Evolutionary conservation across 2,888 invertebrate species (phyloP), one percentile per base, ranked within the genome.

Genomic region (Choristoneura rosaceana): DNA sequence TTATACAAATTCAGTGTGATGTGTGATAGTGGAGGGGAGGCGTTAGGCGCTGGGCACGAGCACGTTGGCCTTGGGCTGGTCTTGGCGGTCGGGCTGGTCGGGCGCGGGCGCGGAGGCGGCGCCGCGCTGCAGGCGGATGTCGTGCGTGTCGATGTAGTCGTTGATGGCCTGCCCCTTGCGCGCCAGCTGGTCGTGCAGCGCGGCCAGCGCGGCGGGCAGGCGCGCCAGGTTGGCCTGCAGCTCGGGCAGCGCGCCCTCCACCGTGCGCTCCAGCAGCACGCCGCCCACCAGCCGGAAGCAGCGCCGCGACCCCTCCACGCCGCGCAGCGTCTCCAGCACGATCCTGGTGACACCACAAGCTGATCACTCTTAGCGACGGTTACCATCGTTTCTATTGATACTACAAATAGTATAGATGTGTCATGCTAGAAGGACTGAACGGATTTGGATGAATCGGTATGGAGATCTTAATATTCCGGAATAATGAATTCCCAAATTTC

Each of bases 261-360:
- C 99, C 12, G 97, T 98, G 80, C 98, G 95, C 92, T 99, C 99
- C 76, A 98, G 98, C 69, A 99, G 94, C 71, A 99, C 97, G 38
- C 99, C 99, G 69, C 99, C 99, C 76, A 99, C 96, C 95, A 99
- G 96, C 83, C 99, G 96, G 90, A 97, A 99, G 90, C 99, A 99
- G 89, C 97, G 98, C 79, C 99, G 96, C 68, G 96, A 95, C 14
- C 95, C 96, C 84, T 98, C 97, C 33, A 98, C 97, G 74, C 96
- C 96, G 86, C 97, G 96, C 75, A 99, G 94, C 14, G 99, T 98
- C 83, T 99, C 99, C 79, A 99, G 97, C 71, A 99, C 99, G 89
- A 99, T 96, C 89, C 99, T 99, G 90, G 2, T 3, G 12, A 45
- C 45, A 45, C 14, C 45, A 45, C 45, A 45, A 25, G 0, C 25